These are phyloP conservation scores for Netelia virgata DNA, from an alignment of 2,888 invertebrate genomes.

Conservation along the genomic window DNA sequence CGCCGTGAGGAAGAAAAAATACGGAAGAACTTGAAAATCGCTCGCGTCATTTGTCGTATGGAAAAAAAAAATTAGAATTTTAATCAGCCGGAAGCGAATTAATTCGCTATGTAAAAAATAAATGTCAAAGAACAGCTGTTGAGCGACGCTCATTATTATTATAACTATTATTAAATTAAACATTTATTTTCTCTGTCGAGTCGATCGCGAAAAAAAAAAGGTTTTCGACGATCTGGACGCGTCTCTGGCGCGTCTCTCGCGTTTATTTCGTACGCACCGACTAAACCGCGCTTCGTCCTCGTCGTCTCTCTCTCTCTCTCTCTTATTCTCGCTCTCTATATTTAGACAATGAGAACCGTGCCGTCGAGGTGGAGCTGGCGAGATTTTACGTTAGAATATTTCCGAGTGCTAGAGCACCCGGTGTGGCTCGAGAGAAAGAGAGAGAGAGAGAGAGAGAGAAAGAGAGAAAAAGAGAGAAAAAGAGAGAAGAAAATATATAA, in stretches of 20 bases:
- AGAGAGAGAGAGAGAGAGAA: neutral
- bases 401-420: conserved; percentile 43
- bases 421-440: neutral
- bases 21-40: no score
- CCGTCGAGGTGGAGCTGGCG: conserved; percentile 42
- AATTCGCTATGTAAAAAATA: no score
- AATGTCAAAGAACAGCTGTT: no score
- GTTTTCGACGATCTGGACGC: neutral
- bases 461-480: conserved; percentile 8
- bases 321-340: conserved; percentile 46
- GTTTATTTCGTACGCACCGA: conserved; percentile 7
- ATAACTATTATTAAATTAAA: no score
- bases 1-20: no score
- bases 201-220: neutral
- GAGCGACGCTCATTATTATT: no score
- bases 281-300: conserved; percentile 9
- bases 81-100: no score
- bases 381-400: conserved; percentile 54
- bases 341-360: conserved; percentile 60
- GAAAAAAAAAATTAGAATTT: no score
- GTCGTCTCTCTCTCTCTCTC: conserved; percentile 22
- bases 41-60: no score
- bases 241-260: conserved; percentile 23
- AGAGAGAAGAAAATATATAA: no score
- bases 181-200: no score